A percentile compares a stretch with the other conserved stretches of the same genome.
phyloP scores from a whole-genome alignment of 2,113 vertebrate species.

The Octodon degus region DNA sequence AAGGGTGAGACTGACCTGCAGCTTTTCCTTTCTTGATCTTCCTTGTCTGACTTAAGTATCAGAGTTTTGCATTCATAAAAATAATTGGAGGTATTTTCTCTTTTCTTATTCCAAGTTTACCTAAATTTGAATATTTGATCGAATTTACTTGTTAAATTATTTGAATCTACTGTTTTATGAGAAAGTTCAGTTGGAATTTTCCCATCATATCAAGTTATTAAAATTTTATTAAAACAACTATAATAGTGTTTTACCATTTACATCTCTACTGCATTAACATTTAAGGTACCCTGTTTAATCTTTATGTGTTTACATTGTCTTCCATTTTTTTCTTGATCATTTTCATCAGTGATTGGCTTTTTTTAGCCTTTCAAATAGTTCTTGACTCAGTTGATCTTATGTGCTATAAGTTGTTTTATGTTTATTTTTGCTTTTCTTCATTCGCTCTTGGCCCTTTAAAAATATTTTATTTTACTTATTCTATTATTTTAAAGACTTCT shows the following conservation, averaged over 20 bases:
- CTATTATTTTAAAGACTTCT: slow-evolving; percentile 23
- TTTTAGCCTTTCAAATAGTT: slow-evolving; percentile 34
- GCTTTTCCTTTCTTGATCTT: slow-evolving; percentile 45
- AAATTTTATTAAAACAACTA: not conserved
- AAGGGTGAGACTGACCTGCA: not conserved
- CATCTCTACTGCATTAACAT: not conserved
- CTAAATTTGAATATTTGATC: slow-evolving; percentile 45
- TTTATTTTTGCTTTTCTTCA: slow-evolving; percentile 48
- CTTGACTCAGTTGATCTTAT: slow-evolving; percentile 15
- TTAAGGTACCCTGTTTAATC: not conserved
- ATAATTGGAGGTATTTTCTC: slow-evolving; percentile 41
- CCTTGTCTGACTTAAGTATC: slow-evolving; percentile 44
- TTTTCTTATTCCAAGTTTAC: slow-evolving; percentile 18
- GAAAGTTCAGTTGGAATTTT: slow-evolving; percentile 38
- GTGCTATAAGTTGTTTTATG: slow-evolving; percentile 41
- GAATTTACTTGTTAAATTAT: slow-evolving; percentile 32
- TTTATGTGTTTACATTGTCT: not conserved
- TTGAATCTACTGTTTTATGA: slow-evolving; percentile 40
- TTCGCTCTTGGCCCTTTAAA: slow-evolving; percentile 39
- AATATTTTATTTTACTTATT: slow-evolving; percentile 43
- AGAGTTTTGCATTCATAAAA: slow-evolving; percentile 33
- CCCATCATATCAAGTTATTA: not conserved
- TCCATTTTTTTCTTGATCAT: slow-evolving; percentile 35
- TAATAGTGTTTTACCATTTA: not conserved
- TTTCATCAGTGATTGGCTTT: slow-evolving; percentile 2